Percentiles rank a stretch among this genome's conserved stretches.
phyloP scores from a whole-genome alignment of 2,797 vertebrate species.

The Eleutherodactylus coqui region DNA sequence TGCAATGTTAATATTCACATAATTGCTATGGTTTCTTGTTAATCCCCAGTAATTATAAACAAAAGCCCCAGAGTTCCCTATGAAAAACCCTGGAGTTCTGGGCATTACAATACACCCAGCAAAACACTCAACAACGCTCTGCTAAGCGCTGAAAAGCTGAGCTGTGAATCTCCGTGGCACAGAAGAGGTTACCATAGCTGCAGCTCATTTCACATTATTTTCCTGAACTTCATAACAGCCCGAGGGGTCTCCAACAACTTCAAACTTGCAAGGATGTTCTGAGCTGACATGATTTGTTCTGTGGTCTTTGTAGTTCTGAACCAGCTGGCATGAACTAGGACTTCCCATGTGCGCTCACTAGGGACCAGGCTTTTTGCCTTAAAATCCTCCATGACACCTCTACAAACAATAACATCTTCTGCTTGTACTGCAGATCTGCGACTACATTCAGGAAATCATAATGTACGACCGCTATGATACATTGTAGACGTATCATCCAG shows the following conservation, averaged over 20 bases:
- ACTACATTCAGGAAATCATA: neutral
- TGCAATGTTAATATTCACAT: slow-evolving; percentile 14
- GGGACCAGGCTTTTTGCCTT: neutral
- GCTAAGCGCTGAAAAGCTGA: slow-evolving; percentile 8
- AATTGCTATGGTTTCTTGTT: slow-evolving; percentile 14
- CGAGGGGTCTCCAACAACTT: slow-evolving; percentile 52
- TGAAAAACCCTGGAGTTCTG: neutral
- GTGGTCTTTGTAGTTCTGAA: slow-evolving; percentile 52
- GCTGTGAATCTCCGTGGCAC: slow-evolving; percentile 35
- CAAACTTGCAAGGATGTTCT: slow-evolving; percentile 59
- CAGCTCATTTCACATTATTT: slow-evolving; percentile 39
- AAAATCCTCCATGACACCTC: slow-evolving; percentile 27
- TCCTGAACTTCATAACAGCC: slow-evolving; percentile 37
- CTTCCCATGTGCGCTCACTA: slow-evolving; percentile 11
- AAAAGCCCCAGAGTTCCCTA: slow-evolving; percentile 16
- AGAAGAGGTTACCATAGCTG: slow-evolving; percentile 38
- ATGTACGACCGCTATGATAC: neutral
- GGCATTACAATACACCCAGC: slow-evolving; percentile 17
- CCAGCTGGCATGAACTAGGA: slow-evolving; percentile 50
- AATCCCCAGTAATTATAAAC: slow-evolving; percentile 28
- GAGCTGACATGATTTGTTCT: slow-evolving; percentile 51
- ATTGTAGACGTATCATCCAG: neutral
- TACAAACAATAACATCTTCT: neutral
- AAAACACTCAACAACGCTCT: neutral
- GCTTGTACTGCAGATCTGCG: neutral